These are phyloP conservation scores for Esox masquinongy DNA, from an alignment of 2,797 vertebrate genomes.

Conservation along the genomic window DNA sequence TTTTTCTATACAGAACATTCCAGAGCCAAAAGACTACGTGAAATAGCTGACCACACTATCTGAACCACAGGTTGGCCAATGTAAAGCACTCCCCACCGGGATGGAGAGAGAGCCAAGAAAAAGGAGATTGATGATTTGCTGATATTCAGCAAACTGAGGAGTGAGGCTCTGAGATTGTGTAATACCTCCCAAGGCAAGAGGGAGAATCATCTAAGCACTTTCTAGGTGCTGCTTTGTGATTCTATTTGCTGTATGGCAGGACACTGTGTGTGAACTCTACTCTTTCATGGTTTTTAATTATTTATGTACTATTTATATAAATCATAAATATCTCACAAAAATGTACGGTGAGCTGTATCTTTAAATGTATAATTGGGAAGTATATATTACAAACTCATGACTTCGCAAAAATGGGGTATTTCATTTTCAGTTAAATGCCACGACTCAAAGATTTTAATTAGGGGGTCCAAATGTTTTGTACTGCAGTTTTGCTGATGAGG, in stretches of 20 bases:
- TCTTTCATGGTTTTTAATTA: no score
- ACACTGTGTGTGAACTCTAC: neutral
- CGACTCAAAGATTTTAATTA: conserved; percentile 16
- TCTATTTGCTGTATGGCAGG: neutral
- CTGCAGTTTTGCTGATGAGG: conserved; percentile 37
- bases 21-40: neutral
- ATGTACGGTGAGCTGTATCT: conserved; percentile 31
- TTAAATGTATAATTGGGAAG: conserved; percentile 38
- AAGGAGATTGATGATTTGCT: neutral
- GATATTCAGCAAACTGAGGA: neutral
- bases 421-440: conserved; percentile 21
- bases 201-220: neutral
- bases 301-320: no score
- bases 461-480: conserved; percentile 8
- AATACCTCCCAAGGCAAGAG: neutral
- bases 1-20: neutral
- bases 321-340: conserved; percentile 11
- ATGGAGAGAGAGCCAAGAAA: neutral
- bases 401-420: conserved; percentile 43
- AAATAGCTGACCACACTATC: neutral
- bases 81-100: neutral
- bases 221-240: neutral
- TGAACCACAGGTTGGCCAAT: neutral
- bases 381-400: conserved; percentile 45
- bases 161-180: neutral